phyloP scores from a whole-genome alignment of 2,113 vertebrate species.

The Tragelaphus imberbis region DNA sequence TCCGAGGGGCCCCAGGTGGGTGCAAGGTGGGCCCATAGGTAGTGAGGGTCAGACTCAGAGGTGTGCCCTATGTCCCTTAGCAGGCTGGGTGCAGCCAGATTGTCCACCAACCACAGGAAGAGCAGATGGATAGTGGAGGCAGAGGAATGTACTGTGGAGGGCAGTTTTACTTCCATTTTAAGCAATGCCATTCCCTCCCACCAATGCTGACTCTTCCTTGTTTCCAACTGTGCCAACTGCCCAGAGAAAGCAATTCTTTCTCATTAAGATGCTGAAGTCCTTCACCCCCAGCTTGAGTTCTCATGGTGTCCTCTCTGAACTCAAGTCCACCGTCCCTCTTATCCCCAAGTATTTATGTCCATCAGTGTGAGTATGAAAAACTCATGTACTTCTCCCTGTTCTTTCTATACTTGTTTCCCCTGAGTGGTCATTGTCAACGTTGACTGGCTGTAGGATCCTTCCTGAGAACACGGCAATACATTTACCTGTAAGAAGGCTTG shows the following conservation, averaged over 20 bases:
- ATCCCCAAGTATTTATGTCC: background rate
- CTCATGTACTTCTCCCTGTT: background rate
- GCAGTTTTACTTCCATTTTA: background rate
- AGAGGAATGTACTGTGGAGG: background rate
- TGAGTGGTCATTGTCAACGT: background rate
- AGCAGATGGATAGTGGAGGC: background rate
- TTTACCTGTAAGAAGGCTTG: background rate
- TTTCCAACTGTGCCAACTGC: background rate
- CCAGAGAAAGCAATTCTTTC: background rate
- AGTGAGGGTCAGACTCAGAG: background rate
- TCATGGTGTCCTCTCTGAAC: background rate
- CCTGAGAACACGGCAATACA: background rate
- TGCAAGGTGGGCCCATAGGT: background rate
- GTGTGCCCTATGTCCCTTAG: background rate
- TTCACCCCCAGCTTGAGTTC: background rate
- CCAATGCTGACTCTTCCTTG: background rate
- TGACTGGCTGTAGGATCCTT: background rate
- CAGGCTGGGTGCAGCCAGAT: background rate
- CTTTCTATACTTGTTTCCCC: background rate
- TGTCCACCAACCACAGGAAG: background rate
- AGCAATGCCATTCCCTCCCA: background rate
- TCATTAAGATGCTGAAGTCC: background rate
- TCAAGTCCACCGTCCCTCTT: background rate
- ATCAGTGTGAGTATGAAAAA: background rate
- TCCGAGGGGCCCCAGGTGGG: background rate